phyloP scores from a whole-genome alignment of 2,888 invertebrate genomes.

The Acrobasis suavella region DNA sequence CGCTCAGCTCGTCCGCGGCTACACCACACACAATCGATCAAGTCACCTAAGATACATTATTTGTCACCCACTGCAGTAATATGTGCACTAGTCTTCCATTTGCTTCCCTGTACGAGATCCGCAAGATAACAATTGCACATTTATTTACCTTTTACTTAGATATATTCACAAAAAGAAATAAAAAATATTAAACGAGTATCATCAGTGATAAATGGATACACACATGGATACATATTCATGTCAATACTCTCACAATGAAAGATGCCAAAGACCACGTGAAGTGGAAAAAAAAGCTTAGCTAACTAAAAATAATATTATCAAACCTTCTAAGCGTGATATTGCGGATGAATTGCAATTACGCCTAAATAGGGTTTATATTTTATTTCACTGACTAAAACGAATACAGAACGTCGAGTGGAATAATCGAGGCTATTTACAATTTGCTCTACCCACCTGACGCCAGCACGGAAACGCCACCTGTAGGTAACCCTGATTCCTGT shows the following conservation, averaged over 20 bases:
- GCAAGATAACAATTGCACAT: too few species aligned
- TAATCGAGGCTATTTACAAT: slow-evolving; percentile 68
- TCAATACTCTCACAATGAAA: too few species aligned
- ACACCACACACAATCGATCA: slow-evolving; percentile 21
- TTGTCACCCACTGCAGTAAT: slow-evolving; percentile 8
- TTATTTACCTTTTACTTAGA: too few species aligned
- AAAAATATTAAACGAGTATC: too few species aligned
- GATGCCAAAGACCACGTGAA: too few species aligned
- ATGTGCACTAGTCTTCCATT: too few species aligned
- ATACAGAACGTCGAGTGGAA: slow-evolving; percentile 60
- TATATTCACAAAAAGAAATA: too few species aligned
- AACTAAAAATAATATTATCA: background rate
- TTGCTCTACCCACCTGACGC: slow-evolving; percentile 66
- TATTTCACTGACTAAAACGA: slow-evolving; percentile 59
- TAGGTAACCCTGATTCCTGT: slow-evolving; percentile 31
- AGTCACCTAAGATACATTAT: slow-evolving; percentile 22
- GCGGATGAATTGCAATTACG: slow-evolving; percentile 40
- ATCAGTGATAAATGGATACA: too few species aligned
- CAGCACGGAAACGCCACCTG: slow-evolving; percentile 36
- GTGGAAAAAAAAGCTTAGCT: too few species aligned
- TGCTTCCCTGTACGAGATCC: too few species aligned
- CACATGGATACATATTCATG: too few species aligned
- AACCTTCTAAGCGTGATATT: background rate
- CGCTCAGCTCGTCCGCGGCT: slow-evolving; percentile 1
- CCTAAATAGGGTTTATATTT: slow-evolving; percentile 48